Conservation (phyloP, 2,888 invertebrate genomes). For the Agriopis marginaria region DNA sequence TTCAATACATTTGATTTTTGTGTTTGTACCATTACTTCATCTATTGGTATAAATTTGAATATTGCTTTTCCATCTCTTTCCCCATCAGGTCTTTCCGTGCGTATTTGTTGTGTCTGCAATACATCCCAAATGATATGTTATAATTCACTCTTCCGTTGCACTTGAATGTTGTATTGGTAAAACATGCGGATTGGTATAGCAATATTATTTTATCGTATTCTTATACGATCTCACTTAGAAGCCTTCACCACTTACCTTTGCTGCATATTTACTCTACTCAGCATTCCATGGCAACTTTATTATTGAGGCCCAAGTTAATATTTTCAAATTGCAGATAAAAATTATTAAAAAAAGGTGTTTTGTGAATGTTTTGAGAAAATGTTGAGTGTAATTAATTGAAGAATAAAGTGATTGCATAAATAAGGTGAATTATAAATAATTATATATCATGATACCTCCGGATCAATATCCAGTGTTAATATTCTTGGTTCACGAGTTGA, state of each 20-base stretch:
- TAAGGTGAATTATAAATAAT: conserved; percentile 45
- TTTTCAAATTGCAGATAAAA: conserved; percentile 42
- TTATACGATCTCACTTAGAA: conserved; percentile 26
- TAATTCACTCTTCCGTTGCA: conserved; percentile 24
- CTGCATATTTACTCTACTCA: conserved; percentile 41
- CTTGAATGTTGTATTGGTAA: conserved; percentile 1
- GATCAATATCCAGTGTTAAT: conserved; percentile 88
- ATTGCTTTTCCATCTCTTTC: conserved; percentile 72
- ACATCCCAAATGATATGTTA: conserved; percentile 43
- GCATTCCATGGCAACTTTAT: conserved; percentile 46
- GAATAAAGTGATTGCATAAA: conserved; percentile 33
- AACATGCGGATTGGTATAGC: conserved; percentile 18
- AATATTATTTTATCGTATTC: conserved; percentile 26
- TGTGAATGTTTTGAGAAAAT: conserved; percentile 39
- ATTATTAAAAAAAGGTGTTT: conserved; percentile 30
- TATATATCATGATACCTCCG: conserved; percentile 85
- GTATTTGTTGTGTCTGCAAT: conserved; percentile 85
- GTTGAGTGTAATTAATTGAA: conserved; percentile 40
- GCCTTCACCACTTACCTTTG: conserved; percentile 76
- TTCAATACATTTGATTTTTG: conserved; percentile 79
- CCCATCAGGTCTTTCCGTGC: conserved; percentile 78
- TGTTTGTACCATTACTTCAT: conserved; percentile 72
- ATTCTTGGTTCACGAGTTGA: conserved; percentile 84
- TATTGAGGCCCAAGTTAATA: conserved; percentile 38
- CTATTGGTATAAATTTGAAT: conserved; percentile 82